phyloP scores from a whole-genome alignment of 1,140 invertebrate species.

The Sitobion miscanthi region DNA sequence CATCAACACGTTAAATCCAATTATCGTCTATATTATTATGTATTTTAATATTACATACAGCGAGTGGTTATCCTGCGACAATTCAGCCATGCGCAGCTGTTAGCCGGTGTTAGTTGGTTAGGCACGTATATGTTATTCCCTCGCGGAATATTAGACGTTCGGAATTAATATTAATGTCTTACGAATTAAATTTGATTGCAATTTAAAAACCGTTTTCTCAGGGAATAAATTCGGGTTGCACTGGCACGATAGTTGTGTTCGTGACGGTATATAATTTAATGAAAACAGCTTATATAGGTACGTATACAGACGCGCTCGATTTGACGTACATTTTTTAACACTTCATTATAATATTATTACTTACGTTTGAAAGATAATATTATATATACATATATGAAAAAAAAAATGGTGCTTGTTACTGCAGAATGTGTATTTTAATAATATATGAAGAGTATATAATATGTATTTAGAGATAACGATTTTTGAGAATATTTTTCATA shows the following conservation, averaged over 20 bases:
- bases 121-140: not conserved
- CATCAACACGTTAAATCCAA: conserved; percentile 11
- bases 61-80: not conserved
- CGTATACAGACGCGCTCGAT: not conserved
- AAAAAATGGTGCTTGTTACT: not conserved
- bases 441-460: not conserved
- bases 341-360: not conserved
- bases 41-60: not conserved
- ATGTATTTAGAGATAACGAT: not conserved
- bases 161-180: not conserved
- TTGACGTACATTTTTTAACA: not conserved
- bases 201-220: not conserved
- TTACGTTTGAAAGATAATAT: not conserved
- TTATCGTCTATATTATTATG: not conserved
- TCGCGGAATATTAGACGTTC: not conserved
- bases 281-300: not conserved
- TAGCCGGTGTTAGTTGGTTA: no score
- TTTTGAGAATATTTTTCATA: not conserved
- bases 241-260: not conserved
- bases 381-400: no score
- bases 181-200: not conserved
- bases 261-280: not conserved
- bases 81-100: not conserved
- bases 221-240: not conserved
- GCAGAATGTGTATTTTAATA: not conserved